Base-by-base conservation (phyloP, 1,140 invertebrate genomes). In the Xylocopa sonorina region DNA sequence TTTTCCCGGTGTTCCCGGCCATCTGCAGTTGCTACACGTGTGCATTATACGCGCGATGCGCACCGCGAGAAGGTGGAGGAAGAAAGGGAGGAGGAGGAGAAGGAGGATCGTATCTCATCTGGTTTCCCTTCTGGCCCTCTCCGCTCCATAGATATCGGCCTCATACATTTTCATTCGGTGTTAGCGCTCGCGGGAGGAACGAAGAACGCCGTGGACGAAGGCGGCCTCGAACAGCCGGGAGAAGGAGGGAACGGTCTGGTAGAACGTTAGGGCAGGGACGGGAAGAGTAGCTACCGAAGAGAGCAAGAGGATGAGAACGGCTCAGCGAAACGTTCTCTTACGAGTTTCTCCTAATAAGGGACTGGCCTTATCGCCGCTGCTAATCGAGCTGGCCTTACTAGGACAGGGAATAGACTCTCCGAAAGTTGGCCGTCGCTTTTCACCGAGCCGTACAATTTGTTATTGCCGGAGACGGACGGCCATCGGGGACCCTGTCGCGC, bases 101-200 rank as follows among this genome's bases (percentile, higher is more conserved):
- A 73, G 66, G 48, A 78, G 73, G 62, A 82, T 82, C 83, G 83
- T 85, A 85, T 85, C 80, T 86, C 83, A 81, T 85, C 67, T 66
- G 57, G n/a, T 50, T 68, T 32, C 51, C 51, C 81, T 75, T 77
- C 51, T 51, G 71, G 43, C 60, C 34, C 62, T 48, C 53, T 51
- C 72, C 53, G 51, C 32, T 46, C 63, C 57, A 41, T 68, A 75
- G 85, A 87, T 86, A 87, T 87, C 84, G 69, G 18, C 46, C 73
- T 87, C 85, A 87, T 87, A 87, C 82, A 87, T 87, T 86, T 87
- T 84, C 85, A 87, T 87, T 84, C 80, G 79, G 79, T 62, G 67
- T 87, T 87, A 78, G 74, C 64, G 73, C 50, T 77, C 57, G 48
- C 51, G 51, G 62, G 81, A 78, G 48, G 50, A 53, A 68, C 21